These are phyloP conservation scores for Motacilla alba DNA, from an alignment of 2,113 vertebrate genomes.

Conservation along the genomic window DNA sequence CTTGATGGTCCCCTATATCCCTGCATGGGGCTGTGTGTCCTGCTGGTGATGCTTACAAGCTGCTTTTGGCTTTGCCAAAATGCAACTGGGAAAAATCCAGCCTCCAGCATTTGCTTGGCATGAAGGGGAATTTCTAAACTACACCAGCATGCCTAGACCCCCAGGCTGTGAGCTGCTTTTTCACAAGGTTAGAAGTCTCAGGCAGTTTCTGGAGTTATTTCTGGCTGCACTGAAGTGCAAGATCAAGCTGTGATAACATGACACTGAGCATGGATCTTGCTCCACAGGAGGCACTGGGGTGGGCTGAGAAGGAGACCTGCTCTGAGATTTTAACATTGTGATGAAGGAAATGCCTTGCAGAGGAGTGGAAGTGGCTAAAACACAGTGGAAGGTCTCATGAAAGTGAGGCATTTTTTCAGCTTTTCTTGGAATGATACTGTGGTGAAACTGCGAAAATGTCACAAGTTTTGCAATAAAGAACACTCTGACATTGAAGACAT, in stretches of 20 bases:
- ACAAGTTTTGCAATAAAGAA: not conserved
- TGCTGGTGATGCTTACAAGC: not conserved
- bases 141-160: rapidly evolving
- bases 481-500: not conserved
- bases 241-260: not conserved
- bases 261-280: not conserved
- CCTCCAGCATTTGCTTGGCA: not conserved
- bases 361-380: not conserved
- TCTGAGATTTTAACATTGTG: not conserved
- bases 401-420: not conserved
- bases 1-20: rapidly evolving
- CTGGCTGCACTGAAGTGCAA: not conserved
- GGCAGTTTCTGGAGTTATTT: not conserved
- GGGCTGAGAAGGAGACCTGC: not conserved
- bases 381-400: not conserved
- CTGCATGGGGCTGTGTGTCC: rapidly evolving
- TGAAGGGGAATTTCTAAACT: not conserved
- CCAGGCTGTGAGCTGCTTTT: not conserved
- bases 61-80: not conserved
- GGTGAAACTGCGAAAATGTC: not conserved
- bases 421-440: not conserved
- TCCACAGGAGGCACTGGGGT: rapidly evolving
- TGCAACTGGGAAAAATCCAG: not conserved
- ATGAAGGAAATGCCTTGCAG: not conserved
- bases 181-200: not conserved